phyloP scores from a whole-genome alignment of 2,113 vertebrate species.

The Dasyornis broadbenti region DNA sequence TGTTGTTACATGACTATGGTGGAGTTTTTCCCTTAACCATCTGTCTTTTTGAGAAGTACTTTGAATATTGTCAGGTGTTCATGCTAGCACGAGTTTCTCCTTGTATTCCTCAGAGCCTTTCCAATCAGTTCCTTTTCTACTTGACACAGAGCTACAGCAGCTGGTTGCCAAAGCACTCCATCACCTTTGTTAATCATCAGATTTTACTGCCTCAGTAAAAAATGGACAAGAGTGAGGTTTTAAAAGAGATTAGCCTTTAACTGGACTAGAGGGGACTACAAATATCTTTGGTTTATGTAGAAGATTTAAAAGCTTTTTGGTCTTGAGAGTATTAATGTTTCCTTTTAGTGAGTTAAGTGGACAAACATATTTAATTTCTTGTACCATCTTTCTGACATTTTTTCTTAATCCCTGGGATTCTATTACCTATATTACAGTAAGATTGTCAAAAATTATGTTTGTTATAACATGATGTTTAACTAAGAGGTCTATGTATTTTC shows the following conservation, averaged over 20 bases:
- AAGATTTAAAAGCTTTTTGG: not conserved
- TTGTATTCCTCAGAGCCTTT: not conserved
- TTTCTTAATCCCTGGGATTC: not conserved
- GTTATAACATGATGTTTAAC: not conserved
- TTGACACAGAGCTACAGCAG: not conserved
- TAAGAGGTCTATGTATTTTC: not conserved
- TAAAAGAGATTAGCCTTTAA: conserved; percentile 15
- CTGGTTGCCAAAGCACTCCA: conserved; percentile 16
- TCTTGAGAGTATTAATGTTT: not conserved
- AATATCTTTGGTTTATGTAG: not conserved
- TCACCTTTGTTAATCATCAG: conserved; percentile 23
- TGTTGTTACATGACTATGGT: not conserved
- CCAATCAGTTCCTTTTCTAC: not conserved
- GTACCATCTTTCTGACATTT: not conserved
- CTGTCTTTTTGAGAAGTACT: not conserved
- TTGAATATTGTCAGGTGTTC: not conserved
- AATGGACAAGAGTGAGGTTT: not conserved
- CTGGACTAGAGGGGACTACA: not conserved
- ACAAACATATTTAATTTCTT: not conserved
- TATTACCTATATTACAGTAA: not conserved
- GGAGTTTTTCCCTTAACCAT: not conserved
- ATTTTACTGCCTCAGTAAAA: conserved; percentile 21
- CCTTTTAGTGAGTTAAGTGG: not conserved
- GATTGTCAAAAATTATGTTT: not conserved
- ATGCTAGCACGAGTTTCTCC: not conserved